Base-by-base conservation (phyloP, 53 echinoderm and acorn worm genomes). In the Holothuria scabra region DNA sequence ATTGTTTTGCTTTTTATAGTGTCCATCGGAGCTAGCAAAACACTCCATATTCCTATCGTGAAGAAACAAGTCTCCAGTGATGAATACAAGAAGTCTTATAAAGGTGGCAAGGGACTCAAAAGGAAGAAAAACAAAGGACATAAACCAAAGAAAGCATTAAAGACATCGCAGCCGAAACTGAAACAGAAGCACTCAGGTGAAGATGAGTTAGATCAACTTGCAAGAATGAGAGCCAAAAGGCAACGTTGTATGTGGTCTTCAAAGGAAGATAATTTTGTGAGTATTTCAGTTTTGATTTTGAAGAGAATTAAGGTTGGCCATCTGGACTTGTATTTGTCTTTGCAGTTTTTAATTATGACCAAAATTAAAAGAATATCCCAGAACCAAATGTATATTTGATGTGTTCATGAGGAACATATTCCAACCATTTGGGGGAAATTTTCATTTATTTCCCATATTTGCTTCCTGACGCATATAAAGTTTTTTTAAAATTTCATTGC, bases 31-130 rank as follows among this genome's bases (percentile, higher is more conserved):
- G 41, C 41, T 85, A 85, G 85, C 30, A 68, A 56, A 57, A 86
- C 69, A 80, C 58, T 85, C 41, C 56, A 62, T 4, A 61, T 88
- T 21, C 28, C 81, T 20, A 67, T 81, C 56, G 57, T 80, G 8
- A 87, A 52, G 44, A 87, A 74, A 75, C 67, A 55, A 8, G 58
- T 78, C 13, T 78, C 78, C 3, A 87, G 61, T 16, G 32, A 67
- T 12, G 59, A 87, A n/a, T 85, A 90, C 67, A 90, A 90, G 64
- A 80, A 87, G 24, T 81, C 44, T 38, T 87, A 70, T 3, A 87
- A 58, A 24, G 93, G 93, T 3, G 93, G 93, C 11, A 93, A 87
- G 58, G 93, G 93, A 10, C 84, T 79, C 52, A 93, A 93, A 61
- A 71, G 93, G 57, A 87, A 84, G 70, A 26, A 30, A 30, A 30